These are phyloP conservation scores for Megalonaias nervosa DNA, from an alignment of 1,140 invertebrate genomes.

Conservation along the genomic window DNA sequence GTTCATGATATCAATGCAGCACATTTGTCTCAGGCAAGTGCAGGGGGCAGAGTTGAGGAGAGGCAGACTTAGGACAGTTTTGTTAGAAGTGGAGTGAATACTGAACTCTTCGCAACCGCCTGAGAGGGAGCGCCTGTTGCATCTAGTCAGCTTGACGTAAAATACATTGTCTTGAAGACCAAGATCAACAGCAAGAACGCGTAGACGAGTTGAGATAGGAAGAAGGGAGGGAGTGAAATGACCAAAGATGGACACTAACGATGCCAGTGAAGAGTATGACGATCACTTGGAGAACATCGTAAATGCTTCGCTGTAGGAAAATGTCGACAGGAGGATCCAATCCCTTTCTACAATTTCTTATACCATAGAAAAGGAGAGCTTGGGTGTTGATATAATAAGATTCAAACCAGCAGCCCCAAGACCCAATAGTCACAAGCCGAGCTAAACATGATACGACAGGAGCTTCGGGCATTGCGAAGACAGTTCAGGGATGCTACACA, in stretches of 20 bases:
- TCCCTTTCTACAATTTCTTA: conserved; percentile 3
- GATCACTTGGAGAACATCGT: conserved; percentile 9
- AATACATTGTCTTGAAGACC: too few species aligned
- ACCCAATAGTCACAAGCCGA: too few species aligned
- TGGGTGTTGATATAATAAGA: conserved; percentile 7
- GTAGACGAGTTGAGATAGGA: neutral
- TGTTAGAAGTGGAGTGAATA: too few species aligned
- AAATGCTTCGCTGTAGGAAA: neutral
- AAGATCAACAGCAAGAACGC: too few species aligned
- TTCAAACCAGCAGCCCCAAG: too few species aligned
- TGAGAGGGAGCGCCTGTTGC: neutral
- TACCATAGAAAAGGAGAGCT: conserved; percentile 5
- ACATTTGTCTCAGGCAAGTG: too few species aligned
- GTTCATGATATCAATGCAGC: conserved; percentile 11
- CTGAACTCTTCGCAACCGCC: neutral
- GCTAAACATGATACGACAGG: too few species aligned
- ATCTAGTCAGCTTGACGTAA: too few species aligned
- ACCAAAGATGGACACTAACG: neutral
- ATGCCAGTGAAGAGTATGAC: conserved; percentile 3
- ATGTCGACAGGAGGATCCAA: conserved; percentile 6
- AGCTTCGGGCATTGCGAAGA: neutral
- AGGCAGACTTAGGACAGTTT: too few species aligned
- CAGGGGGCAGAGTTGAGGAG: too few species aligned
- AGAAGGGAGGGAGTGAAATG: neutral
- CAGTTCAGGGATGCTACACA: neutral